Base-by-base conservation (phyloP, 2,888 invertebrate genomes). In the Lasioglossum malachurum region DNA sequence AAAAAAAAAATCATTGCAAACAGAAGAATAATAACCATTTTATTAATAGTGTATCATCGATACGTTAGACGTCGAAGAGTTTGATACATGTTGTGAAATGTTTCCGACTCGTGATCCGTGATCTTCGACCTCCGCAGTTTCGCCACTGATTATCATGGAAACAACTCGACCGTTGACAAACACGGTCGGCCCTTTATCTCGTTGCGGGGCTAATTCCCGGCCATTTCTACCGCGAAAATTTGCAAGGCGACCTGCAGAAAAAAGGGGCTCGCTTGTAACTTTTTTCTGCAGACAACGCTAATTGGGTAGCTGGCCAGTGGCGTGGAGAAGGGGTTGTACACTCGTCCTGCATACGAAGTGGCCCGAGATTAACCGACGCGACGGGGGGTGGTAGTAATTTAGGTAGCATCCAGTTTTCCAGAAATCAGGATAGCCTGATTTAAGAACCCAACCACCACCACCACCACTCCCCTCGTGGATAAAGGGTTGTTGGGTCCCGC, bases 251-350 rank as follows among this genome's bases (percentile, higher is more conserved):
- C 19, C 67, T 64, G 41, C 75, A 53, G 75, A 71, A 72, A 88
- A 86, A 88, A 86, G 67, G 80, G 80, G 72, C 69, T 14, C 35
- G 77, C 75, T 74, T 72, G 81, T 64, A 82, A 76, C 72, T 86
- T 75, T 78, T 82, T 75, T 67, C 69, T 60, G 88, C 80, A 78
- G 84, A 84, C 84, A 84, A 89, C 87, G 89, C 80, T 87, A 89
- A 89, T 89, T 89, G 90, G 90, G 78, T 74, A 73, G 75, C 44
- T 78, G 78, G 90, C 60, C 49, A 78, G 75, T 12, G 67, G 75
- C 57, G 83, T 41, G 84, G 76, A 78, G 75, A 73, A 41, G n/a
- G 79, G 75, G 71, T 80, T 79, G 75, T n/a, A 71, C 82, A 75
- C 72, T 80, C 78, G 87, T 72, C 79, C 19, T 57, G 85, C 83